Base-by-base conservation (phyloP, 2,888 invertebrate species). In the Spodoptera exigua region DNA sequence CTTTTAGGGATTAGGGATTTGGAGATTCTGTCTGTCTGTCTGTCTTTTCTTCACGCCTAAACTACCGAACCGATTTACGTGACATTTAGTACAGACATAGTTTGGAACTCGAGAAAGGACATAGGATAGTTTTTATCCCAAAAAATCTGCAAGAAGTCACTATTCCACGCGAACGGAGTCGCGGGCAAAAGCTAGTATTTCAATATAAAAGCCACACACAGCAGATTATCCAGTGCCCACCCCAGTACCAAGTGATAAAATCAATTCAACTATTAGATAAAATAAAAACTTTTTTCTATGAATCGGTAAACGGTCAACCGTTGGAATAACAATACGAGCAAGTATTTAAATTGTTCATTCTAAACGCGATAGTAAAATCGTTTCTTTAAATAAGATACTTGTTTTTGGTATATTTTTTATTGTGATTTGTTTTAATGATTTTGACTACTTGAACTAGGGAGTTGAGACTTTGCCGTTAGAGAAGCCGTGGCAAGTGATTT, bases 261-360 rank as follows among this genome's bases (percentile, higher is more conserved):
- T n/a, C n/a, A n/a, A n/a, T n/a, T n/a, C 14, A 39, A 43, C 55
- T 41, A 70, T 69, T 69, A 70, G 54, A 27, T 47, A 40, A 58
- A 69, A 68, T 63, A 70, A 70, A 64, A 68, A 52, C 52, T 45
- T 12, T 44, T 70, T 69, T 70, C 70, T 55, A 49, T 65, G 70
- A 69, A 69, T 48, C 45, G 3, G 68, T 70, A 70, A 70, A 45
- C 52, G 47, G 11, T 16, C 14, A 36, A 10, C 3, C 14, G 21
- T 7, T 1, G 1, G 70, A 69, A 69, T 70, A 7, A 55, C 40
- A 70, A 70, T 65, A 17, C 1, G 7, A 21, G 27, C 11, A 12
- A 17, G 11, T 2, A 39, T 14, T 47, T 18, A 14, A 37, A 48
- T 57, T 48, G 10, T 34, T 0, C 39, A 72, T 74, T 73, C 74